Evolutionary conservation across 2,113 vertebrate species (phyloP), one percentile per base, ranked within the genome.

Genomic region (Hyperopisus bebe): DNA sequence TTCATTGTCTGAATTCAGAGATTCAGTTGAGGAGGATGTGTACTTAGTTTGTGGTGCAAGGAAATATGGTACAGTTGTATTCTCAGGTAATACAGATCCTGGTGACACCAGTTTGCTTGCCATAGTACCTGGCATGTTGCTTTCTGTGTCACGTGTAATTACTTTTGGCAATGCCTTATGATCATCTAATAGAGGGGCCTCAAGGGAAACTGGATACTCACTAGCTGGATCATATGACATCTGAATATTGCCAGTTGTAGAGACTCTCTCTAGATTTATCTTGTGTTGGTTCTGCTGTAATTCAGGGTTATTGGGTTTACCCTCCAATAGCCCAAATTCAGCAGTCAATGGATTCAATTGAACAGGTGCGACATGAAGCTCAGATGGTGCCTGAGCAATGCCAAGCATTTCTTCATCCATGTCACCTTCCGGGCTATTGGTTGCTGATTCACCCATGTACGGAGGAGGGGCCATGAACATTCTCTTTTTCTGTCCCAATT

Each of bases 211-310:
- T 89, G 87, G 70, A 55, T 62, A 83, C 42, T 90, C 90, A 87
- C 58, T 55, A 66, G 21, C 58, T 92, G 92, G 92, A 90, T 94
- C 93, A 93, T 91, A 90, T 92, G 92, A 92, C 90, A 92, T 42
- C 91, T 93, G 90, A 91, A 50, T 42, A 9, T 90, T 83, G 84
- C 66, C 44, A 39, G 51, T 10, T 51, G 87, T 53, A 39, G 82
- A 51, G 15, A 66, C 8, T 19, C 44, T 39, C 89, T 88, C 58
- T 88, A 53, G 1, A 74, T 91, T 48, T 82, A 47, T 84, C 44
- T 44, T 84, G 15, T 70, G 66, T 48, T 35, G 10, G n/a, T 53
- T 46, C 39, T 62, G 31, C 19, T 86, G 83, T 74, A 86, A 74
- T 44, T 88, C 82, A 31, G 55, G 7, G 19, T 15, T 47, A 53